Percentiles rank a stretch among this genome's conserved stretches.
These are phyloP conservation scores for Campoplex capitator DNA, from an alignment of 2,888 invertebrate species.

Conservation along the genomic window DNA sequence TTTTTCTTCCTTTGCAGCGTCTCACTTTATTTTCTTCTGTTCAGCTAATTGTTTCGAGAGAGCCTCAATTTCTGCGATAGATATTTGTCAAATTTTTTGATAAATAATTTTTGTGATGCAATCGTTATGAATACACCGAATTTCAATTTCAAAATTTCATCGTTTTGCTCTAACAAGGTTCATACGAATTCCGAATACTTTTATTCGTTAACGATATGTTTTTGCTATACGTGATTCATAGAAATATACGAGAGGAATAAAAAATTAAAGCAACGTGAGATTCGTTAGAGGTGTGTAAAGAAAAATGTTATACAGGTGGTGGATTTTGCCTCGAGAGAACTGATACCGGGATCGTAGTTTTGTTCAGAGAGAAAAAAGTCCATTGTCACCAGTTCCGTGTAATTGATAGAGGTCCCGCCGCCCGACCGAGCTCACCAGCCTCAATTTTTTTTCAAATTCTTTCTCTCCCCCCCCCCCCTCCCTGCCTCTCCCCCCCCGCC, in stretches of 20 bases:
- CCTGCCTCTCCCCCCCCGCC: neutral
- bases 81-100: neutral
- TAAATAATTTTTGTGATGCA: neutral
- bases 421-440: neutral
- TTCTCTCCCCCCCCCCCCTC: neutral
- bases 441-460: slow-evolving; percentile 17
- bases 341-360: neutral
- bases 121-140: neutral
- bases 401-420: slow-evolving; percentile 54
- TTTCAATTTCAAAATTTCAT: neutral
- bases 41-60: neutral
- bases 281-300: slow-evolving; percentile 7
- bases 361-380: slow-evolving; percentile 15
- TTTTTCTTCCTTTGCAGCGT: neutral
- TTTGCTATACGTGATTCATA: neutral
- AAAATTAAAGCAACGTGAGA: slow-evolving; percentile 30
- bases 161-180: neutral
- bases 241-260: slow-evolving; percentile 4
- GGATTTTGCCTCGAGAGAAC: neutral
- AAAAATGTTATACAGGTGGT: slow-evolving; percentile 12
- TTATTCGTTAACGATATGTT: neutral
- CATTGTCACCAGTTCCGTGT: slow-evolving; percentile 44
- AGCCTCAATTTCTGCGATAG: neutral
- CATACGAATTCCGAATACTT: neutral
- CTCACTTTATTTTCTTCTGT: neutral